Evolutionary conservation across 1,140 invertebrate species (phyloP).

Genomic region (Penaeus vannamei): DNA sequence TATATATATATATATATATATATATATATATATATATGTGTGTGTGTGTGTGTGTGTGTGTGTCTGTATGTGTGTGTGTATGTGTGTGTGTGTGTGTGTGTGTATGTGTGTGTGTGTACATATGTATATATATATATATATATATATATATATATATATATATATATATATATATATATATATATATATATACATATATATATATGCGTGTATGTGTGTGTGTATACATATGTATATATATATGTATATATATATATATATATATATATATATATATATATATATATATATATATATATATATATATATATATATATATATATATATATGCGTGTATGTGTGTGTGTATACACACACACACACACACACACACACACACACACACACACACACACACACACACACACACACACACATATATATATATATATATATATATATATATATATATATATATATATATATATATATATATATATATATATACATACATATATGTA

Average conservation of each 20-base stretch:
- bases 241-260: too few relatives aligned
- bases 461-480: not conserved
- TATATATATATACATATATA: too few relatives aligned
- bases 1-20: constrained; percentile 32
- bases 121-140: constrained; percentile 29
- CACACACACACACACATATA: not conserved
- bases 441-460: not conserved
- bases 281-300: too few relatives aligned
- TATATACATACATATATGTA: not conserved
- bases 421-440: not conserved
- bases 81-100: constrained; percentile 13
- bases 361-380: too few relatives aligned
- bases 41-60: constrained; percentile 9
- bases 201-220: too few relatives aligned
- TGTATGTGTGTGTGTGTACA: constrained; percentile 23
- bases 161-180: not conserved
- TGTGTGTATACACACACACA: too few relatives aligned
- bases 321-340: too few relatives aligned
- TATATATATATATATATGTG: constrained; percentile 37
- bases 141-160: constrained; percentile 38
- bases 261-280: too few relatives aligned
- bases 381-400: not conserved
- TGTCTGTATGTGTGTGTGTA: constrained; percentile 11
- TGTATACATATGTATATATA: too few relatives aligned
- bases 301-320: too few relatives aligned